phyloP scores from a whole-genome alignment of 1,140 invertebrate genomes.

The Stenopsyche tienmushanensis region DNA sequence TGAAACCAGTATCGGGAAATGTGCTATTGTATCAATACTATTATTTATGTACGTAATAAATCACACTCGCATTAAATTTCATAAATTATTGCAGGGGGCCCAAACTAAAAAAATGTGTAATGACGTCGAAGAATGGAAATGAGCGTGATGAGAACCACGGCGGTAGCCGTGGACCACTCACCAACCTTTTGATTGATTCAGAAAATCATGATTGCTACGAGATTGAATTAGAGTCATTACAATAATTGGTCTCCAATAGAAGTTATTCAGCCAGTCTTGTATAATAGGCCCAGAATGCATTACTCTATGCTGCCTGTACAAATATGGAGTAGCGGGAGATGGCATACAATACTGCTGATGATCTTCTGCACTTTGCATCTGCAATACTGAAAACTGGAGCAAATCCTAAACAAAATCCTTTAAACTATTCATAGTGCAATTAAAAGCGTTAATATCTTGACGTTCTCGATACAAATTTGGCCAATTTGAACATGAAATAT shows the following conservation, averaged over 20 bases:
- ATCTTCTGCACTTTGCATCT: too few species aligned
- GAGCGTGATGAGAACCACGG: neutral
- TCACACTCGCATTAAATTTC: constrained; percentile 36
- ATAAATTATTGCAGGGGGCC: constrained; percentile 31
- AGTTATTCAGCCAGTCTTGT: neutral
- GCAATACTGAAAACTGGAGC: too few species aligned
- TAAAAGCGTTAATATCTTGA: too few species aligned
- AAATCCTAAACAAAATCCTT: too few species aligned
- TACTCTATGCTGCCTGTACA: neutral
- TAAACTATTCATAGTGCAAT: too few species aligned
- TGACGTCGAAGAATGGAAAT: neutral
- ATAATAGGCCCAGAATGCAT: neutral
- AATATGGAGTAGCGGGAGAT: neutral
- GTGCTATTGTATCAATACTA: constrained; percentile 39
- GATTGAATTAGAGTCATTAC: constrained; percentile 38
- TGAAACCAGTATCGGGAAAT: constrained; percentile 34
- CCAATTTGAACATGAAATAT: too few species aligned
- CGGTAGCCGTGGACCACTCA: too few species aligned
- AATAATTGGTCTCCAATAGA: constrained; percentile 28
- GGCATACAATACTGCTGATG: too few species aligned
- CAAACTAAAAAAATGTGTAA: neutral
- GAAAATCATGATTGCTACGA: constrained; percentile 28
- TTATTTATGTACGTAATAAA: constrained; percentile 40
- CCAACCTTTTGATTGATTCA: constrained; percentile 4
- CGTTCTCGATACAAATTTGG: too few species aligned